Percentiles rank a stretch among this genome's conserved stretches.
Evolutionary conservation across 2,113 vertebrate genomes (phyloP).

Genomic region (Struthidea cinerea): DNA sequence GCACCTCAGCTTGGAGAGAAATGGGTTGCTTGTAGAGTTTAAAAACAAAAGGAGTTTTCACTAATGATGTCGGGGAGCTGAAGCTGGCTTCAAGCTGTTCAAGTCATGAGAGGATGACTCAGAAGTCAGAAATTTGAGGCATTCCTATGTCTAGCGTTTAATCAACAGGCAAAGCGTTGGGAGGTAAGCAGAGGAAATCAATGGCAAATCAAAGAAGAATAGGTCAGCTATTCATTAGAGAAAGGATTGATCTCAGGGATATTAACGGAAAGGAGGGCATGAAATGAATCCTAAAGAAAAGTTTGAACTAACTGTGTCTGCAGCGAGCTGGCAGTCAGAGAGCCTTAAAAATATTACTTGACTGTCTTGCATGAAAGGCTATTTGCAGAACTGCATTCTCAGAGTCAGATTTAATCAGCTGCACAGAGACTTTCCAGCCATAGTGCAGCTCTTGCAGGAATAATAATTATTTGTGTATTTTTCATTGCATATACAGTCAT

Average conservation of each 20-base stretch:
- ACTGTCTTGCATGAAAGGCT: neutral
- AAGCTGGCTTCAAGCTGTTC: conserved; percentile 55
- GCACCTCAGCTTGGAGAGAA: neutral
- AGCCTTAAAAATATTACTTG: neutral
- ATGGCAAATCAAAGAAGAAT: conserved; percentile 63
- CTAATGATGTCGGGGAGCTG: conserved; percentile 35
- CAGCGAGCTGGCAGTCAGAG: neutral
- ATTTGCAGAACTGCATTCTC: neutral
- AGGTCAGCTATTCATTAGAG: conserved; percentile 57
- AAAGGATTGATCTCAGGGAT: conserved; percentile 29
- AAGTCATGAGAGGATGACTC: conserved; percentile 67
- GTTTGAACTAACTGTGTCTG: neutral
- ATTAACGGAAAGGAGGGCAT: conserved; percentile 30
- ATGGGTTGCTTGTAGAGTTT: neutral
- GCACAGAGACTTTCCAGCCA: neutral
- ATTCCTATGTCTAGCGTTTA: conserved; percentile 56
- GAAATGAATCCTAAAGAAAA: conserved; percentile 52
- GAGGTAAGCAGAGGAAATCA: conserved; percentile 53
- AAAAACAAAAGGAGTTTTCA: conserved; percentile 47
- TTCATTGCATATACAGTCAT: neutral
- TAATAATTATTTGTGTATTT: neutral
- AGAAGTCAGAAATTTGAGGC: conserved; percentile 69
- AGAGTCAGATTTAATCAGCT: neutral
- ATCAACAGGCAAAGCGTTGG: conserved; percentile 36
- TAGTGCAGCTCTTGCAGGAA: neutral